Conservation (phyloP, 2,797 vertebrate genomes). For the Hapalemur alaotrensis region DNA sequence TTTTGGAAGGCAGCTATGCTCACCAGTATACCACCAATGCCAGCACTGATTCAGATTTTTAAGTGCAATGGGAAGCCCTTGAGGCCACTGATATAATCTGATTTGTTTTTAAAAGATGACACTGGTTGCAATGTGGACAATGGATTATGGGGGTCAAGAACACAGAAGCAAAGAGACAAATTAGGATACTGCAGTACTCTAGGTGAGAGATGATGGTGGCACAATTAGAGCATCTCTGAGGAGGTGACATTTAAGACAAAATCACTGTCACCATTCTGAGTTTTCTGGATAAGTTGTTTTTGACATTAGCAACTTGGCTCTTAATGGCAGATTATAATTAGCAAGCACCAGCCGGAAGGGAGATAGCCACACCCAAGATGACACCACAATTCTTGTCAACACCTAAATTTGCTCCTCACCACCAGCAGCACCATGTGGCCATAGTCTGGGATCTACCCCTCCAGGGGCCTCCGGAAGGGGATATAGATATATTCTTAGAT, state of each 20-base stretch:
- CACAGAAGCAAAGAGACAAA: not conserved
- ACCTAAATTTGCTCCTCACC: not conserved
- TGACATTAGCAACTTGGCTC: not conserved
- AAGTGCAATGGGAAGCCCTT: not conserved
- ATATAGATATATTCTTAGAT: not conserved
- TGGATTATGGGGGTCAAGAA: not conserved
- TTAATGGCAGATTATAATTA: not conserved
- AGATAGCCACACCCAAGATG: not conserved
- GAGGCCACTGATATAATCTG: not conserved
- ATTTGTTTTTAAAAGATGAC: slow-evolving; percentile 8
- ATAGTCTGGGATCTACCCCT: not conserved
- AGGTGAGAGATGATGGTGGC: not conserved
- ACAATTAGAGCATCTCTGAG: not conserved
- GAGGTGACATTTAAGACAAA: not conserved
- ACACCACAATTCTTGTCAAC: not conserved
- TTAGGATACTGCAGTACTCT: not conserved
- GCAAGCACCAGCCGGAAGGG: not conserved
- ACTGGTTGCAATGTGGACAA: not conserved
- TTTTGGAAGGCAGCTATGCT: slow-evolving; percentile 88
- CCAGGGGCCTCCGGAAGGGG: not conserved
- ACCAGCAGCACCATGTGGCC: not conserved
- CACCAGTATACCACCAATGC: slow-evolving; percentile 88
- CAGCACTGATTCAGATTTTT: not conserved
- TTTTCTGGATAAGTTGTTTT: slow-evolving; percentile 4
- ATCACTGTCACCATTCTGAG: not conserved